phyloP scores from a whole-genome alignment of 2,797 vertebrate species.

The Esox masquinongy region DNA sequence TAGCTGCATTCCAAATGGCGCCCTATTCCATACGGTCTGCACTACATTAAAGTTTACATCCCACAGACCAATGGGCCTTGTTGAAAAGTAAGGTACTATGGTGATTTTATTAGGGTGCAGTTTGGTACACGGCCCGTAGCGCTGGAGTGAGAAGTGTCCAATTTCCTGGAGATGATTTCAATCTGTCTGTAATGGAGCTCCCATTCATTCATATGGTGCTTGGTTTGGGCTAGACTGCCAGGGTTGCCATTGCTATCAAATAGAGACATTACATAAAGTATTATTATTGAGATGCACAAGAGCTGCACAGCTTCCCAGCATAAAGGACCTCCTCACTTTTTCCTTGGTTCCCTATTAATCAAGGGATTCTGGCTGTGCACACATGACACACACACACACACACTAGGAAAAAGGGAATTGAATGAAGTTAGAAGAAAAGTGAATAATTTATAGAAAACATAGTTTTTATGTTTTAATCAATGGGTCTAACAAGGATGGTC shows the following conservation, averaged over 20 bases:
- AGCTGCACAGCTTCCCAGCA: background rate
- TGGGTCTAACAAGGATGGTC: slow-evolving; percentile 43
- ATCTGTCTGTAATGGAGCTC: slow-evolving; percentile 51
- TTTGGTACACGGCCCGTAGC: slow-evolving; percentile 35
- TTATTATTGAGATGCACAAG: slow-evolving; percentile 21
- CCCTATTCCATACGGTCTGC: background rate
- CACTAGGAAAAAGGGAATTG: slow-evolving; percentile 46
- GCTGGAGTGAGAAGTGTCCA: slow-evolving; percentile 52
- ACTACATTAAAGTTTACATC: no score
- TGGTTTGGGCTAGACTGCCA: background rate
- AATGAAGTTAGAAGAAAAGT: slow-evolving; percentile 56
- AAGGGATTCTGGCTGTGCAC: slow-evolving; percentile 12
- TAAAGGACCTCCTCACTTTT: slow-evolving; percentile 20
- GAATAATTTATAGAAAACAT: slow-evolving; percentile 62
- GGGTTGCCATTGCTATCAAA: slow-evolving; percentile 36
- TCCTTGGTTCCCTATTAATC: slow-evolving; percentile 35
- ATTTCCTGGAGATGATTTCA: slow-evolving; percentile 56
- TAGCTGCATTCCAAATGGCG: slow-evolving; percentile 20
- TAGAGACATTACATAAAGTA: slow-evolving; percentile 35
- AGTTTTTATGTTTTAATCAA: slow-evolving; percentile 52
- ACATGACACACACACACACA: background rate
- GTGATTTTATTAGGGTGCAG: background rate
- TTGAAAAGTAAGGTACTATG: background rate
- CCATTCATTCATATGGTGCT: slow-evolving; percentile 7
- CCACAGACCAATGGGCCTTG: background rate